These are phyloP conservation scores for Cyclura pinguis DNA, from an alignment of 2,797 vertebrate species.

Conservation along the genomic window DNA sequence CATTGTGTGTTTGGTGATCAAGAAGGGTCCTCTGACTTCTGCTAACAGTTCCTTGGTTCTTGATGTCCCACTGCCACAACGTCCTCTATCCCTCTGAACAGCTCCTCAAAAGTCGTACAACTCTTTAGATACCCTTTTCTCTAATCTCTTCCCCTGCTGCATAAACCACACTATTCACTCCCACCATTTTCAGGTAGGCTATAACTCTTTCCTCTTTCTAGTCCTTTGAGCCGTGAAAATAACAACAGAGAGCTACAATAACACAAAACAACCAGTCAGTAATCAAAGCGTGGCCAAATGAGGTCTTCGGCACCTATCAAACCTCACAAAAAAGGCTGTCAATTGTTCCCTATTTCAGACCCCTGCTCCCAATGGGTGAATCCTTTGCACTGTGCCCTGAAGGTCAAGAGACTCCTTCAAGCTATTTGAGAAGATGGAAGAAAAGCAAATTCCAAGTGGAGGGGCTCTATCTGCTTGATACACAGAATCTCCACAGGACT, in stretches of 20 bases:
- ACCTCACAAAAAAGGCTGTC: neutral
- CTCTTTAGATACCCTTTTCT: neutral
- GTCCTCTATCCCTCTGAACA: neutral
- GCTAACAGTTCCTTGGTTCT: neutral
- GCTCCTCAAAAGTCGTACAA: too few relatives aligned
- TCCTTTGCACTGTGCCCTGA: neutral
- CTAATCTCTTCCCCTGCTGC: neutral
- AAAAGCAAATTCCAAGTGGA: neutral
- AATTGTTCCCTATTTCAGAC: neutral
- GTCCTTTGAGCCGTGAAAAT: conserved; percentile 2
- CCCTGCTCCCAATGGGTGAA: neutral
- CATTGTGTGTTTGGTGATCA: neutral
- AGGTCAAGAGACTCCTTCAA: neutral
- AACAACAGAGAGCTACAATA: neutral
- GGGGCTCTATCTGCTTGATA: fast-evolving
- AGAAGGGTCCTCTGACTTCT: neutral
- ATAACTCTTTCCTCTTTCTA: neutral
- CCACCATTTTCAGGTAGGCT: neutral
- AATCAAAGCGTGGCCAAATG: neutral
- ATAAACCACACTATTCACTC: neutral
- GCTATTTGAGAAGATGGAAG: neutral
- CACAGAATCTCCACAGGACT: neutral
- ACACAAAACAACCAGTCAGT: neutral
- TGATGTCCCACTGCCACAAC: neutral
- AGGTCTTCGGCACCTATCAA: neutral